Evolutionary conservation across 2,113 vertebrate genomes (phyloP).

Genomic region (Zeus faber): DNA sequence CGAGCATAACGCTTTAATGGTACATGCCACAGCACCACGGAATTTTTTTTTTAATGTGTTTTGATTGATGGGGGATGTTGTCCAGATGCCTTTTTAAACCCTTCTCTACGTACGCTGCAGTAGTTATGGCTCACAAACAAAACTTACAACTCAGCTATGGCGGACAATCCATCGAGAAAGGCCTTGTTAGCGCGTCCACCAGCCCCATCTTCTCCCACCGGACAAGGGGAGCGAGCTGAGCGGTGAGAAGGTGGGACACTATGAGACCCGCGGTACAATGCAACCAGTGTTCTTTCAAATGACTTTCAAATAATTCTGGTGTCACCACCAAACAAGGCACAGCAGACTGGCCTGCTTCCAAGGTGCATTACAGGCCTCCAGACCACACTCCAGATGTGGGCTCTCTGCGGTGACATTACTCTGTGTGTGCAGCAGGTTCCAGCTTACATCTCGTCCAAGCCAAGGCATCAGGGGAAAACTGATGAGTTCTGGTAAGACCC

Average conservation of each 20-base stretch:
- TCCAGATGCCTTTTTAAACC: constrained; percentile 20
- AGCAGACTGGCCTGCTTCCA: constrained; percentile 56
- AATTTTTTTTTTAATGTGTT: constrained; percentile 18
- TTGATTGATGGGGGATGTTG: constrained; percentile 28
- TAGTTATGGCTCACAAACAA: constrained; percentile 18
- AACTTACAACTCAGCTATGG: constrained; percentile 3
- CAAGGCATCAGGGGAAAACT: constrained; percentile 49
- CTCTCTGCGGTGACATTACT: constrained; percentile 46
- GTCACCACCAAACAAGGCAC: constrained; percentile 50
- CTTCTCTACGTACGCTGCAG: constrained; percentile 2
- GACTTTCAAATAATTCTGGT: constrained; percentile 27
- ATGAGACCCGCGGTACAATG: constrained; percentile 15
- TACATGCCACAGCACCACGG: constrained; percentile 3
- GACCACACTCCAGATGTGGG: constrained; percentile 69
- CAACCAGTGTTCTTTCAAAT: constrained; percentile 30
- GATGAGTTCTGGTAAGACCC: constrained; percentile 52
- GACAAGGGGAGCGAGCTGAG: constrained; percentile 11
- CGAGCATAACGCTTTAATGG: not conserved
- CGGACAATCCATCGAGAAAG: constrained; percentile 12
- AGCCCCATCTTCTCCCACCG: not conserved
- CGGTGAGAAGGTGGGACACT: constrained; percentile 7
- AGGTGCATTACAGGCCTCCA: constrained; percentile 49
- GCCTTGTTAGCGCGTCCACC: not conserved
- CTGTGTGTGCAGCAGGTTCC: constrained; percentile 39
- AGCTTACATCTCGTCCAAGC: constrained; percentile 42